A percentile compares a stretch with the other conserved stretches of the same genome.
phyloP scores from a whole-genome alignment of 1,140 invertebrate genomes.

The Leptestheria dahalacensis region DNA sequence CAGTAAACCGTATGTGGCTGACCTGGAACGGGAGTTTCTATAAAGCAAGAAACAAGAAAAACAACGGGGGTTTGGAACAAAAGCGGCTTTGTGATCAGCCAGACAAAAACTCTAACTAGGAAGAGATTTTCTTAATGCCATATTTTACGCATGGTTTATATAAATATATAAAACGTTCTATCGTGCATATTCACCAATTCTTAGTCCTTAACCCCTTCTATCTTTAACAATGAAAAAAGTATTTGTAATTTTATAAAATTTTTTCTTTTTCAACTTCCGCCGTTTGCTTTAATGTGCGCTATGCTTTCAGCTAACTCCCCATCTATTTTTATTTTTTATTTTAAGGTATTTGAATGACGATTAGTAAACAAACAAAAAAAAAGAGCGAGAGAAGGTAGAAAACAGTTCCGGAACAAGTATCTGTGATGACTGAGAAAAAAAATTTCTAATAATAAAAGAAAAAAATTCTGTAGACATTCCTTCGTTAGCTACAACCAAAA shows the following conservation, averaged over 20 bases:
- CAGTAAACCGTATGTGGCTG: slow-evolving; percentile 35
- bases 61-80: not conserved
- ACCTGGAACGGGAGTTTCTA: slow-evolving; percentile 40
- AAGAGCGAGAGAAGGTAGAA: too few relatives aligned
- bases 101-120: not conserved
- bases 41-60: slow-evolving; percentile 17
- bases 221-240: slow-evolving; percentile 1
- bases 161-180: not conserved
- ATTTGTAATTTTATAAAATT: too few relatives aligned
- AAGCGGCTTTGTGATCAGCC: not conserved
- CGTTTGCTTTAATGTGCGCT: too few relatives aligned
- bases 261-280: too few relatives aligned
- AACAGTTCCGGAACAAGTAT: not conserved
- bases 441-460: too few relatives aligned
- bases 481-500: too few relatives aligned
- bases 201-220: not conserved
- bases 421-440: not conserved
- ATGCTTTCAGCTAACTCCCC: not conserved
- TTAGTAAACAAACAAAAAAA: too few relatives aligned
- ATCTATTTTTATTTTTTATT: not conserved
- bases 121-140: not conserved
- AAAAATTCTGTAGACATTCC: too few relatives aligned
- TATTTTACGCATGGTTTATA: not conserved
- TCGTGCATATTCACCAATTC: not conserved
- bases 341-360: not conserved